Percentiles rank a stretch among this genome's conserved stretches.
Evolutionary conservation across 2,888 invertebrate species (phyloP).

Genomic region (Ectemnius lituratus): DNA sequence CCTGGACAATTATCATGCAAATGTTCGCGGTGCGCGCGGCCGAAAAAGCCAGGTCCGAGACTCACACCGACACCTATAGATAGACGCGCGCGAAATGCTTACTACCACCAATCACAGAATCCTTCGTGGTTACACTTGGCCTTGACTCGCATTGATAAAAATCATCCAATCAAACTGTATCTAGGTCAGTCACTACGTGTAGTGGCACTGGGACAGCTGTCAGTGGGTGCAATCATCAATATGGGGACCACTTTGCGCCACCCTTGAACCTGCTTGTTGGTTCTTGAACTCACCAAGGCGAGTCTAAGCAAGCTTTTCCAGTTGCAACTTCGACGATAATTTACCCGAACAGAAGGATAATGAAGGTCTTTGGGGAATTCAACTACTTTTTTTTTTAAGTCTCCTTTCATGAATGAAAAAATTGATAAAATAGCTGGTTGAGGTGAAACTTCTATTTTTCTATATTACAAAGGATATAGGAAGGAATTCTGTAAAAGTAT

Average conservation of each 20-base stretch:
- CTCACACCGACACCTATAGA: not conserved
- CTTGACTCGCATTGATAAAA: conserved; percentile 54
- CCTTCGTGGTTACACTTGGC: conserved; percentile 46
- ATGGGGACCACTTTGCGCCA: conserved; percentile 20
- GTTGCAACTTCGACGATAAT: not conserved
- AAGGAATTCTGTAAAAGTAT: not conserved
- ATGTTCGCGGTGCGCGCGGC: not conserved
- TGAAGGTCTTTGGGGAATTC: too few species aligned
- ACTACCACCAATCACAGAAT: not conserved
- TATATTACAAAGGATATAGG: too few species aligned
- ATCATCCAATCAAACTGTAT: conserved; percentile 49
- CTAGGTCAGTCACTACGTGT: conserved; percentile 47
- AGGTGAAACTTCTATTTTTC: too few species aligned
- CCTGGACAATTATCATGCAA: conserved; percentile 6
- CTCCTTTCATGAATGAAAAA: too few species aligned
- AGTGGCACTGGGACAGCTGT: conserved; percentile 10
- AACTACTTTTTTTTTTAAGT: too few species aligned
- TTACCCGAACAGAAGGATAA: too few species aligned
- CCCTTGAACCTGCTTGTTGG: conserved; percentile 49
- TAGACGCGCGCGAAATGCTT: not conserved
- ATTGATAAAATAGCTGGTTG: too few species aligned
- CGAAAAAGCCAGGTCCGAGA: conserved; percentile 13
- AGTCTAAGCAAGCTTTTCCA: not conserved
- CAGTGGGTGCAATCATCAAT: conserved; percentile 12
- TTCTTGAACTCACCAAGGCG: conserved; percentile 25